Percentiles rank a stretch among this genome's conserved stretches.
Evolutionary conservation across 2,113 vertebrate species (phyloP).

Genomic region (Microtus pennsylvanicus): DNA sequence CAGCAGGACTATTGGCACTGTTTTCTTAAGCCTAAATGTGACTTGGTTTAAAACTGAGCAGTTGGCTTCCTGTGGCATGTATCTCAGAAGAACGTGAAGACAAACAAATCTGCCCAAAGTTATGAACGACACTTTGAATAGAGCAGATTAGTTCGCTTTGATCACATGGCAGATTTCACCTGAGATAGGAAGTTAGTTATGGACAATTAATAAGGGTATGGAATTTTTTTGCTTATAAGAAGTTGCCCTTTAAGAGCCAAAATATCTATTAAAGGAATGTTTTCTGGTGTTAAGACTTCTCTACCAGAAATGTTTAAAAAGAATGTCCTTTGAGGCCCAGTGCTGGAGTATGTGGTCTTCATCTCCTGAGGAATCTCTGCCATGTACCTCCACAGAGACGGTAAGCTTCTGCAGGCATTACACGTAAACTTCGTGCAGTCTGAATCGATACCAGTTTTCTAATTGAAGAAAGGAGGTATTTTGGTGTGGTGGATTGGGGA

Average conservation of each 20-base stretch:
- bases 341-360: background rate
- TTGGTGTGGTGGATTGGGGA: background rate
- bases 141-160: conserved; percentile 31
- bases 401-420: background rate
- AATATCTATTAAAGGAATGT: background rate
- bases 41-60: conserved; percentile 31
- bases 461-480: background rate
- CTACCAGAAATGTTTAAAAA: background rate
- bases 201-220: background rate
- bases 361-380: background rate
- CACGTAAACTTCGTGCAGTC: background rate
- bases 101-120: background rate
- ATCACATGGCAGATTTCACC: background rate
- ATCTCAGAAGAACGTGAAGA: conserved; percentile 12
- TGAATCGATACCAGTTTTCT: background rate
- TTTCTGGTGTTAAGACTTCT: background rate
- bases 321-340: background rate
- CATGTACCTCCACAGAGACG: background rate
- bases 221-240: conserved; percentile 4
- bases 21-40: conserved; percentile 27
- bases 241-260: background rate
- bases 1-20: background rate
- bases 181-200: background rate
- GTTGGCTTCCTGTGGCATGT: background rate
- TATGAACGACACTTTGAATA: background rate